Evolutionary conservation across 2,888 invertebrate species (phyloP).

Genomic region (Amaurobius ferox): DNA sequence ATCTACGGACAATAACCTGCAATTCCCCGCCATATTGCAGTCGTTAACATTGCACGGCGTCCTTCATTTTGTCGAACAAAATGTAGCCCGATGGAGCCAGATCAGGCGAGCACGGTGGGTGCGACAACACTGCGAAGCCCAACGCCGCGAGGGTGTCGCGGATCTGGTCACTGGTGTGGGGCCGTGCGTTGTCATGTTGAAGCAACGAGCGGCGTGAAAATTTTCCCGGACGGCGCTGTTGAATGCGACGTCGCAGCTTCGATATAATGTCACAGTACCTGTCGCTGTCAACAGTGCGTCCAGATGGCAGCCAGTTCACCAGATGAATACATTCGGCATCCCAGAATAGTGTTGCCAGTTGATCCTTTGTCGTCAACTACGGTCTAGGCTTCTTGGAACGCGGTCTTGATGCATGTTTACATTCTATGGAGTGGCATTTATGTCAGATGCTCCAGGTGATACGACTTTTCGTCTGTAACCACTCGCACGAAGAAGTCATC

Average conservation of each 20-base stretch:
- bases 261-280: not conserved
- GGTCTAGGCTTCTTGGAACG: conserved; percentile 23
- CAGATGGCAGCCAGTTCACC: conserved; percentile 22
- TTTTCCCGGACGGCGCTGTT: too few relatives aligned
- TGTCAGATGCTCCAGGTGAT: not conserved
- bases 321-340: not conserved
- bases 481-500: not conserved
- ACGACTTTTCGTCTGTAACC: not conserved
- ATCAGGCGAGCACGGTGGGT: not conserved
- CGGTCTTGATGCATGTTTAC: conserved; percentile 21
- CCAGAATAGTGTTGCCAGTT: conserved; percentile 23
- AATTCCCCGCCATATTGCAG: not conserved
- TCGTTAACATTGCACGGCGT: not conserved
- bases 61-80: conserved; percentile 23
- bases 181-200: not conserved
- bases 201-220: too few relatives aligned
- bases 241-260: too few relatives aligned
- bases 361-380: not conserved
- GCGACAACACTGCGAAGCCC: too few relatives aligned
- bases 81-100: too few relatives aligned
- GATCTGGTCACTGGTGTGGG: not conserved
- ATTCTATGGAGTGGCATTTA: conserved; percentile 3
- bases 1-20: too few relatives aligned
- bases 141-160: conserved; percentile 8
- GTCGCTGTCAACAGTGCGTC: not conserved